Evolutionary conservation across 2,888 invertebrate species (phyloP), one percentile per base, ranked within the genome.

Genomic region (Eristalis arbustorum): DNA sequence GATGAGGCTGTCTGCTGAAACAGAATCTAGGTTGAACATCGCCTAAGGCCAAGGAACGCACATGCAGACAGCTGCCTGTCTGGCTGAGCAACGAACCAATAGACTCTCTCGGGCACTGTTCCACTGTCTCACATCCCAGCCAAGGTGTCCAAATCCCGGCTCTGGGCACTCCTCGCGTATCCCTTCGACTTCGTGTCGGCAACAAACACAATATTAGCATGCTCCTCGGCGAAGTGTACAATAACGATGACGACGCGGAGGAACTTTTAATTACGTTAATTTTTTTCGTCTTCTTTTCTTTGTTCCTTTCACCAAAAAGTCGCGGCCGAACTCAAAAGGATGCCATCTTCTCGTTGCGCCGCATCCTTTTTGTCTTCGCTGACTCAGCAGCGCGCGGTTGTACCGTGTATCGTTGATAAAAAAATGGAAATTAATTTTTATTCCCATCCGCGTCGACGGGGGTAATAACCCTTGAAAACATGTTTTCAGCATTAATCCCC

Each of bases 391-490:
- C 13, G 37, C 13, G 37, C 37, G 37, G 37, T 37, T 37, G 37
- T 37, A 13, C 57, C 57, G 57, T 23, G 57, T 57, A 57, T 63
- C 63, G 37, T 66, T 63, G 18, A 74, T 63, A 68, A 62, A 66
- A 69, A 69, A 74, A 69, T 75, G 69, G 59, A 84, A 84, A 79
- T 79, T 74, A 78, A 74, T 64, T 84, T 78, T 75, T 75, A 78
- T 69, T 62, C 42, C 42, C 28, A 18, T 66, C 25, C 42, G 64
- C 49, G 61, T 34, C 49, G 69, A 49, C 49, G 74, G 59, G 25
- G 57, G 73, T 73, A 84, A 78, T 78, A 84, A 78, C 68, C 83
- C 83, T 83, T 83, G 73, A 83, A 83, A 74, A 74, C 63, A 83
- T 83, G 68, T 83, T 69, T 78, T 34, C 59, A 69, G 63, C 77